These are phyloP conservation scores for Drosophila insularis DNA, from an alignment of 1,140 invertebrate species.

Conservation along the genomic window DNA sequence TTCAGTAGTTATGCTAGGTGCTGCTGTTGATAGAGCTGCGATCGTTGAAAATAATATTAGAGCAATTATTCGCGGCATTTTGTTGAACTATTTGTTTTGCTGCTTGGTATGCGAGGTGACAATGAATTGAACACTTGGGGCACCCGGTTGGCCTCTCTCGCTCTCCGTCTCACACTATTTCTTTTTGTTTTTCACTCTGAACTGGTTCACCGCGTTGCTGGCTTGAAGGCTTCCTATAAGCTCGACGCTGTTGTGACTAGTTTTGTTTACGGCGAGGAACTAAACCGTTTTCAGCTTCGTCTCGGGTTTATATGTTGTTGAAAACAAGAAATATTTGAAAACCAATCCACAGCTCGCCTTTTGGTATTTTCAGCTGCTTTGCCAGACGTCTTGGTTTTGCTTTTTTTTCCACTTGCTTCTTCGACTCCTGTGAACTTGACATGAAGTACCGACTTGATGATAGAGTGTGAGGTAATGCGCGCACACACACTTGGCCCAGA, in stretches of 20 bases:
- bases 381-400: slow-evolving; percentile 45
- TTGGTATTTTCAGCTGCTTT: slow-evolving; percentile 36
- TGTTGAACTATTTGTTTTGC: slow-evolving; percentile 14
- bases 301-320: slow-evolving; percentile 64
- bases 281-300: slow-evolving; percentile 73
- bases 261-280: slow-evolving; percentile 80
- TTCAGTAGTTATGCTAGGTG: background rate
- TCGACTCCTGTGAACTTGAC: slow-evolving; percentile 45
- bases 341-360: slow-evolving; percentile 42
- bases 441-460: slow-evolving; percentile 28
- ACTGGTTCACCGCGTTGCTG: slow-evolving; percentile 50
- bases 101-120: slow-evolving; percentile 49
- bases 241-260: slow-evolving; percentile 75
- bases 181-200: slow-evolving; percentile 24
- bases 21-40: background rate
- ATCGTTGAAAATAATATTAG: background rate
- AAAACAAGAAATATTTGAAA: slow-evolving; percentile 31
- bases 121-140: slow-evolving; percentile 66
- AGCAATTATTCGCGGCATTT: slow-evolving; percentile 48
- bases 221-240: slow-evolving; percentile 42
- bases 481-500: slow-evolving; percentile 66
- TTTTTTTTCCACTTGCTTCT: background rate
- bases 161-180: slow-evolving; percentile 23
- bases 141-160: slow-evolving; percentile 39
- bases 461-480: slow-evolving; percentile 29